These are phyloP conservation scores for Melikaiella ostensackeni DNA, from an alignment of 2,888 invertebrate species.

Conservation along the genomic window DNA sequence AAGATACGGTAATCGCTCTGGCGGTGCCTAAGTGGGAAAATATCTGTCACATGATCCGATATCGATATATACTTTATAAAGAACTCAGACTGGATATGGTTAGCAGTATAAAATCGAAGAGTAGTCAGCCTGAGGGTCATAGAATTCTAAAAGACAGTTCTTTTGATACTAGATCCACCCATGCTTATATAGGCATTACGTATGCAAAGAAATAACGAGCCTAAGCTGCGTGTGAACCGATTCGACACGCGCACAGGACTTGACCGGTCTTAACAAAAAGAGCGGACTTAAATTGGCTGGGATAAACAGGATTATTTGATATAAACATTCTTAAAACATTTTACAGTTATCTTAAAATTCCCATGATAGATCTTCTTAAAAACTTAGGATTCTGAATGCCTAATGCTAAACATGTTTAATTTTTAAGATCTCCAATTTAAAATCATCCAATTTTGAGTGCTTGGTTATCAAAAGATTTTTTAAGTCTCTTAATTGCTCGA, in stretches of 20 bases:
- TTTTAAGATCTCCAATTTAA: too few relatives aligned
- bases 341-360: not conserved
- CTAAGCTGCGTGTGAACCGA: constrained; percentile 52
- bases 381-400: too few relatives aligned
- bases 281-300: not conserved
- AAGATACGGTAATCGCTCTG: constrained; percentile 47
- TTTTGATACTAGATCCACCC: not conserved
- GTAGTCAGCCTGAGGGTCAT: not conserved
- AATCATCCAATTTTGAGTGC: too few relatives aligned
- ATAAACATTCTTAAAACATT: not conserved
- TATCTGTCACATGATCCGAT: constrained; percentile 39
- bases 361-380: too few relatives aligned
- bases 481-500: too few relatives aligned
- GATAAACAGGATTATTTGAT: not conserved
- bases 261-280: not conserved
- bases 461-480: too few relatives aligned
- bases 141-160: not conserved
- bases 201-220: constrained; percentile 39
- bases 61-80: not conserved
- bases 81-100: not conserved
- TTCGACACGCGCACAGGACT: constrained; percentile 44
- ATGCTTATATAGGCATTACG: constrained; percentile 13
- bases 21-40: constrained; percentile 50
- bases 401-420: too few relatives aligned
- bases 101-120: not conserved